Evolutionary conservation across 2,797 vertebrate genomes (phyloP).

Genomic region (Smutsia temminckii): DNA sequence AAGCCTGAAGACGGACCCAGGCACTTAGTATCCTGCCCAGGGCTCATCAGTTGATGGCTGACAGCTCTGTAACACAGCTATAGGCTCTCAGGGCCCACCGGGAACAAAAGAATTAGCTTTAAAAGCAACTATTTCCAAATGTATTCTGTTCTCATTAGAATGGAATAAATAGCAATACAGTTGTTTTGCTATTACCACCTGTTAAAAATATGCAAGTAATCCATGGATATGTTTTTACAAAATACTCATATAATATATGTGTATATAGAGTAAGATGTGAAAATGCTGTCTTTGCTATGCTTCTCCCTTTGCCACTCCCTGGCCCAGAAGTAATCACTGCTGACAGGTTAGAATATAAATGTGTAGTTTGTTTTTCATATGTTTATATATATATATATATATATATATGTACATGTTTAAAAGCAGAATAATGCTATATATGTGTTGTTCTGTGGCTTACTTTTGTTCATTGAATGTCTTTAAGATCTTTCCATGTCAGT

Average conservation of each 20-base stretch:
- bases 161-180: slow-evolving; percentile 3
- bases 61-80: neutral
- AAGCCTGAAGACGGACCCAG: neutral
- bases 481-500: neutral
- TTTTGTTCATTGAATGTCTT: slow-evolving; percentile 27
- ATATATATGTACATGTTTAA: neutral
- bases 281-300: neutral
- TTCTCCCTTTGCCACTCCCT: neutral
- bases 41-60: neutral
- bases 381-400: neutral
- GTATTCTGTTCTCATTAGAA: slow-evolving; percentile 28
- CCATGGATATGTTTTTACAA: neutral
- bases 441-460: slow-evolving; percentile 21
- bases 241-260: neutral
- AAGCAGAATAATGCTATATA: slow-evolving; percentile 5
- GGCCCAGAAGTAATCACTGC: neutral
- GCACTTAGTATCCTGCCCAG: neutral
- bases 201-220: slow-evolving; percentile 2
- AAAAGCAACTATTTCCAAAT: slow-evolving; percentile 53
- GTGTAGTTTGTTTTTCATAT: neutral
- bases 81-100: neutral
- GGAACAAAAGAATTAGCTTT: slow-evolving; percentile 34
- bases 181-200: slow-evolving; percentile 24
- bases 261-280: neutral
- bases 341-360: neutral